Evolutionary conservation across 2,113 vertebrate genomes (phyloP).

Genomic region (Tenebrosternarchus preto): DNA sequence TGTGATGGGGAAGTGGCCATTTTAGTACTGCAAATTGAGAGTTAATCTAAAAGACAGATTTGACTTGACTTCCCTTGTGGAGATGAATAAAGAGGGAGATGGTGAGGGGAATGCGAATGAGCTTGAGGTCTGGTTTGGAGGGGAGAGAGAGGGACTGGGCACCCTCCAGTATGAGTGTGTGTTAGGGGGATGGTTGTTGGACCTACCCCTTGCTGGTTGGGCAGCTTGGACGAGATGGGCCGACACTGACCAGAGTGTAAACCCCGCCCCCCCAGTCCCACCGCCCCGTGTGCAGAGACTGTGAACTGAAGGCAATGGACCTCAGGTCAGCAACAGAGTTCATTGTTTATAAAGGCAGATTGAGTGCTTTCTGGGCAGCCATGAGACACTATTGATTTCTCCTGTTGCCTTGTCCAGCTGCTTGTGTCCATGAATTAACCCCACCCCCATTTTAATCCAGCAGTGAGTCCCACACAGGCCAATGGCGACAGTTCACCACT

Average conservation of each 20-base stretch:
- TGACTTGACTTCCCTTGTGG: constrained; percentile 1
- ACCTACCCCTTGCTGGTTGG: background rate
- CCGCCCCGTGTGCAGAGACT: background rate
- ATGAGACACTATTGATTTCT: constrained; percentile 6
- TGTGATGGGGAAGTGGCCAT: constrained; percentile 26
- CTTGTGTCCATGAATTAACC: constrained; percentile 19
- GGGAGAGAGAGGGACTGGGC: background rate
- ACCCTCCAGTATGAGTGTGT: background rate
- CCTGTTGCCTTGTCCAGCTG: constrained; percentile 12
- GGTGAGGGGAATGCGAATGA: background rate
- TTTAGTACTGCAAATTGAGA: constrained; percentile 60
- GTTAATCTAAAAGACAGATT: background rate
- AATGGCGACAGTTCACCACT: background rate
- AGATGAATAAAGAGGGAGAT: constrained; percentile 7
- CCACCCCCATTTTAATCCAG: background rate
- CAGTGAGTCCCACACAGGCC: background rate
- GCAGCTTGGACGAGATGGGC: constrained; percentile 15
- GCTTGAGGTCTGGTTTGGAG: constrained; percentile 29
- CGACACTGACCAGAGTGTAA: constrained; percentile 22
- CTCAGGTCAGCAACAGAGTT: background rate
- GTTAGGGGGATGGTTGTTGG: background rate
- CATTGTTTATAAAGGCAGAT: constrained; percentile 2
- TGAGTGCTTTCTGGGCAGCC: background rate
- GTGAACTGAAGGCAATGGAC: constrained; percentile 9
- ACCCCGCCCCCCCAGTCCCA: constrained; percentile 4